These are phyloP conservation scores for Setophaga coronata DNA, from an alignment of 2,113 vertebrate species.

Conservation along the genomic window DNA sequence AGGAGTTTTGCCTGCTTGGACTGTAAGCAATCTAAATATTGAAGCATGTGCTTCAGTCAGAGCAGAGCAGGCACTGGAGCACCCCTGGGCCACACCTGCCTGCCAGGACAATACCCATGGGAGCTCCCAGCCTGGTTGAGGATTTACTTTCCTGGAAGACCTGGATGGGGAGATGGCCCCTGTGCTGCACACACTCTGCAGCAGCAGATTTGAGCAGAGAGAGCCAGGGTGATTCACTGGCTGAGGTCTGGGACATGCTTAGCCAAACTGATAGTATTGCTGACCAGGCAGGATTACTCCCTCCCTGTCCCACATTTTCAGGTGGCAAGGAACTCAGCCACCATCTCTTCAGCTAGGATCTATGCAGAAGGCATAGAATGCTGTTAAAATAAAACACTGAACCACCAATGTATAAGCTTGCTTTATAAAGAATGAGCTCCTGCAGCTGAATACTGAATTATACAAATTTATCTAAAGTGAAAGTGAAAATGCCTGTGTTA, in stretches of 20 bases:
- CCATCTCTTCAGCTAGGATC: neutral
- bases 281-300: neutral
- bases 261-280: neutral
- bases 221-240: neutral
- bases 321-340: neutral
- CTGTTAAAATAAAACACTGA: neutral
- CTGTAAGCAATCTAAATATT: neutral
- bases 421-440: neutral
- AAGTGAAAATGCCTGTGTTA: neutral
- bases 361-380: neutral
- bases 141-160: neutral
- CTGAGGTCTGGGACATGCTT: rapidly evolving
- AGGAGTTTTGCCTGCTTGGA: neutral
- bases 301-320: neutral
- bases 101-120: neutral
- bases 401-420: neutral
- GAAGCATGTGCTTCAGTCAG: neutral
- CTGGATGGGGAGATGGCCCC: neutral
- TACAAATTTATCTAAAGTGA: neutral
- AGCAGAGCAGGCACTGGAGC: neutral
- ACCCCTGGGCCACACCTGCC: neutral
- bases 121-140: neutral
- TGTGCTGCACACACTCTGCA: neutral
- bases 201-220: neutral
- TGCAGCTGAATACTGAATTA: neutral